Evolutionary conservation across 2,797 vertebrate genomes (phyloP).

Genomic region (Tapirus indicus): DNA sequence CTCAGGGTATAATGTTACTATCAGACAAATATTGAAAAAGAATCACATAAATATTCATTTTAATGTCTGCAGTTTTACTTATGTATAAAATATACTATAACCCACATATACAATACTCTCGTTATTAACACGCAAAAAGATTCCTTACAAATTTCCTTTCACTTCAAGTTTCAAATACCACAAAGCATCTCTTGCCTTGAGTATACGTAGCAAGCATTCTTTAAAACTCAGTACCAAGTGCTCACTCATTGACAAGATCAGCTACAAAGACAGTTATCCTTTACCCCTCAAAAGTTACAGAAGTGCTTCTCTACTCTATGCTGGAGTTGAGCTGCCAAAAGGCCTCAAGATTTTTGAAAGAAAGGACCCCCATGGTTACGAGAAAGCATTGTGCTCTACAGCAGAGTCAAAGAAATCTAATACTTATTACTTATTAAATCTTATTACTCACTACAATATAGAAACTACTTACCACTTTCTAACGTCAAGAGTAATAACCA

Average conservation of each 20-base stretch:
- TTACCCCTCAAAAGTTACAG: conserved; percentile 76
- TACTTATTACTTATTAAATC: conserved; percentile 73
- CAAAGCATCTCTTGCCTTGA: conserved; percentile 64
- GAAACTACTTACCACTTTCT: conserved; percentile 74
- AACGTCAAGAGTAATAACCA: conserved; percentile 77
- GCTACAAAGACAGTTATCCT: conserved; percentile 71
- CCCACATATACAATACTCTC: background rate
- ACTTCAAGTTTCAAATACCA: conserved; percentile 61
- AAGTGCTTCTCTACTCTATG: conserved; percentile 71
- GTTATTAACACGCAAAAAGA: background rate
- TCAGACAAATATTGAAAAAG: background rate
- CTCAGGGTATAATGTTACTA: conserved; percentile 29
- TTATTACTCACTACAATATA: conserved; percentile 75
- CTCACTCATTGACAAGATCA: conserved; percentile 58
- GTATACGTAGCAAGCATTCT: conserved; percentile 13
- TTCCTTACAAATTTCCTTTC: conserved; percentile 41
- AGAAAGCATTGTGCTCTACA: conserved; percentile 65
- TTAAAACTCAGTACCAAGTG: conserved; percentile 59
- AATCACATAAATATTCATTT: conserved; percentile 50
- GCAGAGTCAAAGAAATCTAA: conserved; percentile 62
- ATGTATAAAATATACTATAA: conserved; percentile 51
- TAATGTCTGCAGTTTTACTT: conserved; percentile 12
- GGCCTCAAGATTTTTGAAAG: conserved; percentile 79
- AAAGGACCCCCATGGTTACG: conserved; percentile 60
- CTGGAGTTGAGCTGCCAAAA: conserved; percentile 72